Percentiles rank a stretch among this genome's conserved stretches.
These are phyloP conservation scores for Nebria salina DNA, from an alignment of 2,888 invertebrate species.

Conservation along the genomic window DNA sequence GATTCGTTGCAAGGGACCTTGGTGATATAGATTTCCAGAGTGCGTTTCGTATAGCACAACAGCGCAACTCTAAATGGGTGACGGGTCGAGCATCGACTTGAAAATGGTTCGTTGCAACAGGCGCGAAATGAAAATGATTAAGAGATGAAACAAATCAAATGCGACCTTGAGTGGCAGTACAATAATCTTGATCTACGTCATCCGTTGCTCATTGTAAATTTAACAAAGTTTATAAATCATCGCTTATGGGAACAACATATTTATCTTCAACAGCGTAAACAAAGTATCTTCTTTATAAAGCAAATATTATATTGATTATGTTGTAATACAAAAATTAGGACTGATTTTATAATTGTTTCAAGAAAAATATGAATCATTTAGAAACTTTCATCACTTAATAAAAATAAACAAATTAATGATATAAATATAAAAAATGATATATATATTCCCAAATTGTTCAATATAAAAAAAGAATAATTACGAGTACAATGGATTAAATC, in stretches of 20 bases:
- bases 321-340: neutral
- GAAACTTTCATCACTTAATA: no score
- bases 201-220: neutral
- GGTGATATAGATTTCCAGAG: neutral
- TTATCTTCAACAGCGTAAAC: neutral
- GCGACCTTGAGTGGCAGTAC: neutral
- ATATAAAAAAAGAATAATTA: no score
- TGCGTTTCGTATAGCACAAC: neutral
- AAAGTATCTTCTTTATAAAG: neutral
- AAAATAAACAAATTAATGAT: no score
- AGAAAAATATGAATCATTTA: no score
- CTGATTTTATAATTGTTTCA: neutral
- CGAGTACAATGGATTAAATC: no score
- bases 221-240: neutral
- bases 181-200: neutral
- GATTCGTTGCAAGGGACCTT: neutral
- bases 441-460: no score
- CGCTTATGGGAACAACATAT: neutral
- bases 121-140: neutral
- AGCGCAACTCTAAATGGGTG: neutral
- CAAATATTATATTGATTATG: neutral
- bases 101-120: neutral
- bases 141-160: neutral
- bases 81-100: neutral
- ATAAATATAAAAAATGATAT: no score